Base-by-base conservation (phyloP, 2,113 vertebrate genomes). In the Chaetodon auriga region DNA sequence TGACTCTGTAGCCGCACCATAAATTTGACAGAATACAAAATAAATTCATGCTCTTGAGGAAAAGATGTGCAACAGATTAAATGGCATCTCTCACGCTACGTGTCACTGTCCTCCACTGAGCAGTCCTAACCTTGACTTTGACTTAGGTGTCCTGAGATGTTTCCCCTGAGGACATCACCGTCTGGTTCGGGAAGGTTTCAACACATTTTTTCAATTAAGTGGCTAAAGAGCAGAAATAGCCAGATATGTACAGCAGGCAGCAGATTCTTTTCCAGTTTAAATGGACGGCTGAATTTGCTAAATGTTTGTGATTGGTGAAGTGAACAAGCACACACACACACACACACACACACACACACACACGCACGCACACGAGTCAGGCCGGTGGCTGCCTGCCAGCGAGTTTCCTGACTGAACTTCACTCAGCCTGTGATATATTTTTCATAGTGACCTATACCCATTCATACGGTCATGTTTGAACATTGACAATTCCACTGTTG, bases 21-120 rank as follows among this genome's bases (percentile, higher is more conserved):
- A 46, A 71, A 82, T 82, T 12, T 87, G 71, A 82, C 66, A 74
- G 60, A 63, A 45, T 1, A 19, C 77, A 53, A 84, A 82, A 74
- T 14, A 58, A 81, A 90, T 78, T 74, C 11, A 43, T 41, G 38
- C 80, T 75, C 43, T 30, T 66, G 18, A 66, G 65, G 58, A 88
- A 68, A 73, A 84, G 64, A 85, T 70, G 82, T 1, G 30, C 60
- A 76, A 51, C 45, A 76, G 87, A 85, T 82, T 84, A 83, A 85
- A 91, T 41, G 58, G 36, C 71, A 75, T 78, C 35, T 71, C 19
- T 68, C 63, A 82, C 71, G 74, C 63, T 64, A 75, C 14, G 13
- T 64, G 65, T 68, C 78, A 23, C 53, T 85, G 65, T 65, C 65
- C 72, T 70, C 66, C 38, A 38, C 43, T 53, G 43, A 81, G 69